Conservation (phyloP, 2,888 invertebrate species). For the Protonemura montana region DNA sequence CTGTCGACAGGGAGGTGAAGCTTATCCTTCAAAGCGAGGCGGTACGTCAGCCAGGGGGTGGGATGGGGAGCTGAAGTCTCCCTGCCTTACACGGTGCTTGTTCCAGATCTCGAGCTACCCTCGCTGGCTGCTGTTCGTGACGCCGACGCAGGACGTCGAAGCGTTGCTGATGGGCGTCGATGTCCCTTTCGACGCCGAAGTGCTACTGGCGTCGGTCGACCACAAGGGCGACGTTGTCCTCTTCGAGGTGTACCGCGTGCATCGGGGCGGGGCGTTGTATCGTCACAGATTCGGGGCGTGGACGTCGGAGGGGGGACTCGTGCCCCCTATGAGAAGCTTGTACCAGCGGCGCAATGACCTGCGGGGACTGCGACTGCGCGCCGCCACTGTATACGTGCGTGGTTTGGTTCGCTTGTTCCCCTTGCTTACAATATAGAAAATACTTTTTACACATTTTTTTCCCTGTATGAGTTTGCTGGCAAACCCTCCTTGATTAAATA, state of each 20-base stretch:
- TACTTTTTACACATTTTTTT: too few species aligned
- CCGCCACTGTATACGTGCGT: conserved; percentile 25
- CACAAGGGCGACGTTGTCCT: background rate
- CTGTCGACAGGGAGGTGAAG: background rate
- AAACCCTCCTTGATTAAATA: too few species aligned
- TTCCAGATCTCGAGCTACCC: background rate
- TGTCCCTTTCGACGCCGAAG: conserved; percentile 7
- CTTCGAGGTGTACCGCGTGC: conserved; percentile 23
- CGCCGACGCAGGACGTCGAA: background rate
- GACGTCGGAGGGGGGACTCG: background rate
- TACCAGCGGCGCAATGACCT: conserved; percentile 7
- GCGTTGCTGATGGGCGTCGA: background rate
- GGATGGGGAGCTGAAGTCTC: too few species aligned
- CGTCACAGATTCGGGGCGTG: background rate
- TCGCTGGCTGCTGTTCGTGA: conserved; percentile 13
- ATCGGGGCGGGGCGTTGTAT: background rate
- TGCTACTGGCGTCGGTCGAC: background rate
- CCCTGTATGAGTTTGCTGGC: too few species aligned
- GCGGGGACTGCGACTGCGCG: background rate
- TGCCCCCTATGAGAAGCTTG: background rate
- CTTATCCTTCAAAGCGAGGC: background rate
- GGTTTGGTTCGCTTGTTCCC: too few species aligned
- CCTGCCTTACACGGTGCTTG: too few species aligned
- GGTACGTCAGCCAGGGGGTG: too few species aligned
- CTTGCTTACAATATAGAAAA: too few species aligned